Evolutionary conservation across 2,113 vertebrate species (phyloP), one percentile per base, ranked within the genome.

Genomic region (Origma solitaria): DNA sequence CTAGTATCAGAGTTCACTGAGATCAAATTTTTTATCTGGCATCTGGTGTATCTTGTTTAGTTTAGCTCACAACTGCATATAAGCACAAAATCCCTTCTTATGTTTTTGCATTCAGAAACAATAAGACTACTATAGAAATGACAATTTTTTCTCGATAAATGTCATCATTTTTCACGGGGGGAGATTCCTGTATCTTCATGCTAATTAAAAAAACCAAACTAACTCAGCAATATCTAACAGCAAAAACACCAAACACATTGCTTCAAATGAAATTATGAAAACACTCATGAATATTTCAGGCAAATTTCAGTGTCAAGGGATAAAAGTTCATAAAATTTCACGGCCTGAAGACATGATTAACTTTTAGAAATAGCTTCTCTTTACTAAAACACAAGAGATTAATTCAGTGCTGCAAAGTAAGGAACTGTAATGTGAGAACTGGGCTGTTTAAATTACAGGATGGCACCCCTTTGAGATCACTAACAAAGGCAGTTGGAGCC

Each of bases 301-400:
- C 57, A 88, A 86, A 83, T 77, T 93, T 94, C 40, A 82, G 21
- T 14, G 14, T 61, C 75, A 47, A 45, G 54, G 62, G 70, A 73
- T 83, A 82, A 94, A 86, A 76, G 62, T 58, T 94, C 80, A 86
- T 88, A 76, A 95, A 80, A 94, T 85, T 93, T 93, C 50, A 82
- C 44, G 72, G 58, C 71, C 58, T 57, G 85, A 92, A 93, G 71
- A 86, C 8, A 14, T 35, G 76, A 93, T 80, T 80, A 86, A 82
- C 54, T 92, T 94, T 92, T 83, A 85, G 88, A 84, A 93, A 92
- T 30, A 65, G 20, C 9, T 85, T 13, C 23, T 27, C 37, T 84
- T 88, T 94, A 66, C 42, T 81, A 54, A 95, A 94, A 54, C 51
- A 89, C 42, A 37, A 38, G 33, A 68, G 40, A 66, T 50, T 53